Evolutionary conservation across 1,140 invertebrate species (phyloP).

Genomic region (Trichoplusia ni): DNA sequence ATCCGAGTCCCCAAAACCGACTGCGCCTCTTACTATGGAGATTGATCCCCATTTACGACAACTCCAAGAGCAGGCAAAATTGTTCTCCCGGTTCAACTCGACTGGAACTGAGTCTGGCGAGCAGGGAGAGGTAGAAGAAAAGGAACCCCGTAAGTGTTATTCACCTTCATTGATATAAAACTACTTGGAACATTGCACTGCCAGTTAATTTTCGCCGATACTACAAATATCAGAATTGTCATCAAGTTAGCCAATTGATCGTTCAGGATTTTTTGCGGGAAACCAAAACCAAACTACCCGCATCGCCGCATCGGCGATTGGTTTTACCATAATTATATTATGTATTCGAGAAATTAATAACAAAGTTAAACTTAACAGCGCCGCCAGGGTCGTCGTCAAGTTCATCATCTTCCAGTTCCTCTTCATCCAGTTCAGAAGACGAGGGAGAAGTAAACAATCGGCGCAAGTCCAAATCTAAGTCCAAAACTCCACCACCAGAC

Average conservation of each 20-base stretch:
- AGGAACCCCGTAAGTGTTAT: constrained; percentile 68
- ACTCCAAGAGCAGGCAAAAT: constrained; percentile 76
- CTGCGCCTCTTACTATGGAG: constrained; percentile 77
- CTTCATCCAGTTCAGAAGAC: constrained; percentile 73
- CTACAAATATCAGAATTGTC: too few relatives aligned
- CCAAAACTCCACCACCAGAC: constrained; percentile 66
- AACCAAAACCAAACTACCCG: too few relatives aligned
- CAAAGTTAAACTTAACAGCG: constrained; percentile 43
- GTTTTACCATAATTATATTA: not conserved
- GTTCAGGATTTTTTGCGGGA: too few relatives aligned
- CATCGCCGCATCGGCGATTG: too few relatives aligned
- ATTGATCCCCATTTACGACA: constrained; percentile 75
- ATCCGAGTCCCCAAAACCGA: constrained; percentile 70
- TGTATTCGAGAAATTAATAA: not conserved
- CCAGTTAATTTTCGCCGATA: too few relatives aligned
- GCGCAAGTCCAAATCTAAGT: constrained; percentile 72
- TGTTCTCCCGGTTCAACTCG: constrained; percentile 74
- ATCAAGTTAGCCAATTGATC: too few relatives aligned
- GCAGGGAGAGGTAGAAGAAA: constrained; percentile 46
- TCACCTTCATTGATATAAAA: too few relatives aligned
- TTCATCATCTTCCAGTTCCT: constrained; percentile 73
- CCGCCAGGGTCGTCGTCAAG: constrained; percentile 76
- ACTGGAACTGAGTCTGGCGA: constrained; percentile 58
- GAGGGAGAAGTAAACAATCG: constrained; percentile 61
- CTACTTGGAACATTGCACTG: too few relatives aligned